Evolutionary conservation across 2,797 vertebrate species (phyloP).

Genomic region (Esox lucius): DNA sequence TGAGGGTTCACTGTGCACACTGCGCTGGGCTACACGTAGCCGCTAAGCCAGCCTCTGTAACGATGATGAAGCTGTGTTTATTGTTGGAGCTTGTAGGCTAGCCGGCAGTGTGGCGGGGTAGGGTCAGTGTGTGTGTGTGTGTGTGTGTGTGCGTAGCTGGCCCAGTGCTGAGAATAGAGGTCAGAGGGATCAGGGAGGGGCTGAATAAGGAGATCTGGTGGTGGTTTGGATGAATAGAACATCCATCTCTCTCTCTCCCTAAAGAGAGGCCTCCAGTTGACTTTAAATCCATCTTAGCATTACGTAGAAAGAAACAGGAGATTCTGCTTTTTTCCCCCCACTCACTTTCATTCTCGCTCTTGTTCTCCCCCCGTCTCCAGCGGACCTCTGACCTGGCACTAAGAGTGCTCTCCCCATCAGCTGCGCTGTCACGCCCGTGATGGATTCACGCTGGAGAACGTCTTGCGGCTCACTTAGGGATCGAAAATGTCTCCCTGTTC

Average conservation of each 20-base stretch:
- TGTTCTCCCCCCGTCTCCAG: neutral
- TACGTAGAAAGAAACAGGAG: too few relatives aligned
- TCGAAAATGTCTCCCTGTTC: neutral
- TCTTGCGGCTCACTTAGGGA: conserved; percentile 36
- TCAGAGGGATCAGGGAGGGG: conserved; percentile 57
- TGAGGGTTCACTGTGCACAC: conserved; percentile 8
- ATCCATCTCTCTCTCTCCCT: conserved; percentile 55
- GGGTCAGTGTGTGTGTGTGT: conserved; percentile 32
- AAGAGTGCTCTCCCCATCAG: conserved; percentile 61
- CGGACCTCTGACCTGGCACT: conserved; percentile 61
- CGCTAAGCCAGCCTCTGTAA: conserved; percentile 40
- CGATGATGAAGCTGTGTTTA: conserved; percentile 69
- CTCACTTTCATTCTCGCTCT: neutral
- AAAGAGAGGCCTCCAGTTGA: too few relatives aligned
- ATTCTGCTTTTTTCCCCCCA: too few relatives aligned
- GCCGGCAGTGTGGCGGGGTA: conserved; percentile 40
- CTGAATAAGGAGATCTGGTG: conserved; percentile 54
- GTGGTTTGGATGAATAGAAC: conserved; percentile 57
- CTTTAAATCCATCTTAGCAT: too few relatives aligned
- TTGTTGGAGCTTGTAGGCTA: conserved; percentile 59
- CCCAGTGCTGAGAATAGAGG: conserved; percentile 50
- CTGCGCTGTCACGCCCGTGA: conserved; percentile 57
- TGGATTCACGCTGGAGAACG: conserved; percentile 35
- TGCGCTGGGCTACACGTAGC: neutral
- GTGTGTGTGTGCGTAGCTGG: neutral